phyloP scores from a whole-genome alignment of 2,888 invertebrate genomes.

The Xestia rhomboidea region DNA sequence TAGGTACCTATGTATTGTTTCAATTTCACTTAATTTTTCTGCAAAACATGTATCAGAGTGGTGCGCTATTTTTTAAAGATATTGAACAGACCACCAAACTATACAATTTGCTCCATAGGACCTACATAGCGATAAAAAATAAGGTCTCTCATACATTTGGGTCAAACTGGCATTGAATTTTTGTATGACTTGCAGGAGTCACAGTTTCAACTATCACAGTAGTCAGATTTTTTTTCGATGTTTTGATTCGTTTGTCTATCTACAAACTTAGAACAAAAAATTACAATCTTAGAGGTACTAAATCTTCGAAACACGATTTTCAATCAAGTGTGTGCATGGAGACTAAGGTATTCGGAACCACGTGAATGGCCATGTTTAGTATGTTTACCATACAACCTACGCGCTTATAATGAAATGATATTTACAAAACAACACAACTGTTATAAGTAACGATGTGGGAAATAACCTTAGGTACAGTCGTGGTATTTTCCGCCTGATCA shows the following conservation, averaged over 20 bases:
- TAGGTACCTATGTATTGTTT: slow-evolving; percentile 11
- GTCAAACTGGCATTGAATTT: neutral
- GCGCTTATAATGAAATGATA: slow-evolving; percentile 30
- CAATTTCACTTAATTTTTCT: neutral
- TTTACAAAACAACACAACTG: slow-evolving; percentile 46
- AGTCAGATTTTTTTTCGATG: neutral
- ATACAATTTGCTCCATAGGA: neutral
- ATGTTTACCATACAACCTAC: slow-evolving; percentile 11
- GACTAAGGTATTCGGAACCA: neutral
- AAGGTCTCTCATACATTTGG: neutral
- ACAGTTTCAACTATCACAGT: no score
- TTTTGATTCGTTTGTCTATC: neutral
- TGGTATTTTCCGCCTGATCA: no score
- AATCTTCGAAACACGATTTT: neutral
- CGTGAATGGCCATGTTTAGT: slow-evolving; percentile 4
- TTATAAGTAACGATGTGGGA: slow-evolving; percentile 16
- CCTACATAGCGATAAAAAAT: neutral
- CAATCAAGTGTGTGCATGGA: neutral
- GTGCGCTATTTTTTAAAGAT: neutral
- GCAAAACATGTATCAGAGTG: neutral
- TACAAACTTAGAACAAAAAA: neutral
- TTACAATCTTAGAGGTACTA: neutral
- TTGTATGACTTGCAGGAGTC: neutral
- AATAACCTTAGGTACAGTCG: no score
- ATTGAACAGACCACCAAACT: neutral